Evolutionary conservation across 2,888 invertebrate species (phyloP).

Genomic region (Cryptus armator): DNA sequence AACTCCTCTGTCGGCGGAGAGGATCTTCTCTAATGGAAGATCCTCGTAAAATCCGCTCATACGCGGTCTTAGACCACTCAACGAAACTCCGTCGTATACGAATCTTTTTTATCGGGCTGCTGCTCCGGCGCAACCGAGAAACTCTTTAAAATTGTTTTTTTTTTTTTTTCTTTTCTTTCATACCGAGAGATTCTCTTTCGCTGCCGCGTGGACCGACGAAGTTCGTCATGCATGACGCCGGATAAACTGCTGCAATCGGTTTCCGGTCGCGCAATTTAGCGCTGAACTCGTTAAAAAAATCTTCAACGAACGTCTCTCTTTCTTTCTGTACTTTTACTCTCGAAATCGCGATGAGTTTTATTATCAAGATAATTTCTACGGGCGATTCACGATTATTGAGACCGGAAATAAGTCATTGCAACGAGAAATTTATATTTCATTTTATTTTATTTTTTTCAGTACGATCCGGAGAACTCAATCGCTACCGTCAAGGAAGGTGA

Average conservation of each 20-base stretch:
- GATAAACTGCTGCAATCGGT: constrained; percentile 46
- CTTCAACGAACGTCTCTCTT: background rate
- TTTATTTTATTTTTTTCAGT: constrained; percentile 86
- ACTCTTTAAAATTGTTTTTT: background rate
- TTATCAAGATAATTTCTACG: constrained; percentile 3
- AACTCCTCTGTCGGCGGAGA: background rate
- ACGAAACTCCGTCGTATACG: constrained; percentile 39
- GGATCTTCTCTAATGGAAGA: constrained; percentile 59
- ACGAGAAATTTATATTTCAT: constrained; percentile 76
- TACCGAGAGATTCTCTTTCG: constrained; percentile 20
- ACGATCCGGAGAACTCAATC: constrained; percentile 91
- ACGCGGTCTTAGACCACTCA: constrained; percentile 40
- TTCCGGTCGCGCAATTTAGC: constrained; percentile 52
- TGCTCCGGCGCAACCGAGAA: background rate
- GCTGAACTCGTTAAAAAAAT: constrained; percentile 1
- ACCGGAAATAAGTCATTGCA: constrained; percentile 31
- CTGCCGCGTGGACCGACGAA: constrained; percentile 49
- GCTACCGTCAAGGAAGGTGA: constrained; percentile 96
- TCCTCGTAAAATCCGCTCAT: constrained; percentile 60
- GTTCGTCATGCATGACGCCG: constrained; percentile 60
- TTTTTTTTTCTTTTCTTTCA: constrained; percentile 28
- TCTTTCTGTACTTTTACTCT: constrained; percentile 52
- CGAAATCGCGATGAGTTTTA: constrained; percentile 22
- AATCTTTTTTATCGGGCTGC: constrained; percentile 10
- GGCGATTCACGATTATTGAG: constrained; percentile 41